These are phyloP conservation scores for Champsocephalus esox DNA, from an alignment of 2,797 vertebrate genomes.

Conservation along the genomic window DNA sequence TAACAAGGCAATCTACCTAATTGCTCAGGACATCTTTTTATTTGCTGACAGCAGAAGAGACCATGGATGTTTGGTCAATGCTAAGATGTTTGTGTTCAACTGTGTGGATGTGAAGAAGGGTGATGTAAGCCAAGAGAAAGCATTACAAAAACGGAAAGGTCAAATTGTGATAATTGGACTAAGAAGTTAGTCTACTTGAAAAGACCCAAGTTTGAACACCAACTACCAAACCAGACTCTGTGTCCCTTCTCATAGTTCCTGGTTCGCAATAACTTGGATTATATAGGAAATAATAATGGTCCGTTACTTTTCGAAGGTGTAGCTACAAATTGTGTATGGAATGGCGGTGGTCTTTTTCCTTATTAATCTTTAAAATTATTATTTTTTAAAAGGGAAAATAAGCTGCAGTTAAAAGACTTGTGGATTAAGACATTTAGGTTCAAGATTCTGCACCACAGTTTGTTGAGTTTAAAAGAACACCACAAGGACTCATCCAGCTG, in stretches of 20 bases:
- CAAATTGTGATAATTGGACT: neutral
- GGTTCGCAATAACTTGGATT: too few relatives aligned
- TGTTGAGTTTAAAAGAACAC: neutral
- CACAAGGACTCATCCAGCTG: slow-evolving; percentile 7
- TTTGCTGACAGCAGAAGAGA: neutral
- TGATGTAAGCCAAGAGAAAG: neutral
- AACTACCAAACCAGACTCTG: neutral
- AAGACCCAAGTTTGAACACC: neutral
- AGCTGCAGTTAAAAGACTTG: too few relatives aligned
- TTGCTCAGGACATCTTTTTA: neutral
- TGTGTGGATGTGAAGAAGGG: neutral
- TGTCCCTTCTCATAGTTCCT: too few relatives aligned
- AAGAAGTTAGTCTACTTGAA: neutral
- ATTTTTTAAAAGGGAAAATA: too few relatives aligned
- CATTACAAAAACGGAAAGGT: neutral
- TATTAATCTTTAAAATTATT: too few relatives aligned
- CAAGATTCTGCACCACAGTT: neutral
- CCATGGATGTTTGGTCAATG: neutral
- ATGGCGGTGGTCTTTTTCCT: too few relatives aligned
- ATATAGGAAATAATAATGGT: too few relatives aligned
- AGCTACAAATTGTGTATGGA: too few relatives aligned
- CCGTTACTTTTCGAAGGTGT: too few relatives aligned
- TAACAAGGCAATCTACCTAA: slow-evolving; percentile 5
- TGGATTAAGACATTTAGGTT: neutral
- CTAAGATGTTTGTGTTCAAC: neutral